Conservation (phyloP, 2,797 vertebrate species). For the Etheostoma nigrum region DNA sequence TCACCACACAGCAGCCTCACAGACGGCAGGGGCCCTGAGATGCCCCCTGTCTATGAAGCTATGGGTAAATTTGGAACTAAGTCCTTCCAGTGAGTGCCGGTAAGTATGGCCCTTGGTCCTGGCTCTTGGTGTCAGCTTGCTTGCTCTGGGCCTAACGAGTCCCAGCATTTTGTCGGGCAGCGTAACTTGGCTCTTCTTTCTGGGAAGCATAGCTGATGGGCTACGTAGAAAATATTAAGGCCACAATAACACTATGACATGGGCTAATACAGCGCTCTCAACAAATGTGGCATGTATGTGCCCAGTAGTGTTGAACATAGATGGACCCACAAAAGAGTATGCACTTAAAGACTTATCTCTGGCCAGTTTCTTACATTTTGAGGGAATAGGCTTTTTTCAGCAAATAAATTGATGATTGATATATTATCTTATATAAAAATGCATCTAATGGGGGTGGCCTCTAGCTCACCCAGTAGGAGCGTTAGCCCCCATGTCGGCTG, state of each 20-base stretch:
- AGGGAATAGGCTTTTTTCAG: not conserved
- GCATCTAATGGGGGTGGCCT: not conserved
- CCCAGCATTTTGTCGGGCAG: constrained; percentile 44
- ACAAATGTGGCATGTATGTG: constrained; percentile 4
- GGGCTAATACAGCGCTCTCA: constrained; percentile 13
- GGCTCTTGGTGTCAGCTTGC: constrained; percentile 50
- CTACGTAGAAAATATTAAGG: constrained; percentile 43
- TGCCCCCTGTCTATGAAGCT: constrained; percentile 30
- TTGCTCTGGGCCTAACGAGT: constrained; percentile 48
- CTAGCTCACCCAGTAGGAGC: too few species aligned
- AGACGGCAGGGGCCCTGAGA: constrained; percentile 45
- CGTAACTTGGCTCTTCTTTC: constrained; percentile 34
- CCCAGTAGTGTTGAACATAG: not conserved
- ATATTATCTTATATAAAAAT: not conserved
- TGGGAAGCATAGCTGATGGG: constrained; percentile 38
- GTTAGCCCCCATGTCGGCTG: too few species aligned
- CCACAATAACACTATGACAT: constrained; percentile 22
- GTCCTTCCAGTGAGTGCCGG: constrained; percentile 41
- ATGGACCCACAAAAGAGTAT: not conserved
- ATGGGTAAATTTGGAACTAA: constrained; percentile 44
- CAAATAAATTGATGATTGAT: not conserved
- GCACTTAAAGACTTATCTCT: not conserved
- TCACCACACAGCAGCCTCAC: constrained; percentile 51
- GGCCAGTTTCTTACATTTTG: not conserved
- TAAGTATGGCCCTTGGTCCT: constrained; percentile 51